These are phyloP conservation scores for Mallotus villosus DNA, from an alignment of 2,797 vertebrate genomes.

Conservation along the genomic window DNA sequence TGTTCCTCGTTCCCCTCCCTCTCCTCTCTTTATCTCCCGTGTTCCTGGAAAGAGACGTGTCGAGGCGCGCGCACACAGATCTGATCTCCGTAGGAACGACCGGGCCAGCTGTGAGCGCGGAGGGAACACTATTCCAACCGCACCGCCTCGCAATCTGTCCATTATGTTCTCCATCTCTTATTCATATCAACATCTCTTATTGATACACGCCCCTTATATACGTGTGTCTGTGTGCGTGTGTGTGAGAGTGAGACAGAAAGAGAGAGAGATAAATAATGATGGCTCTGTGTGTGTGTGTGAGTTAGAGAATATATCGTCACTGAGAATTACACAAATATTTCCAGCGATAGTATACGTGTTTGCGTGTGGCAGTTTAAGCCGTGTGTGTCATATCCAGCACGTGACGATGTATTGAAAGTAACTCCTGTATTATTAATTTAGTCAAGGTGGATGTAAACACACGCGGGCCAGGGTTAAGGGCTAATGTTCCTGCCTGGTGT, in stretches of 20 bases:
- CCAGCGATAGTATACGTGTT: too few species aligned
- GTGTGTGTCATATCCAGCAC: background rate
- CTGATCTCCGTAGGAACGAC: conserved; percentile 10
- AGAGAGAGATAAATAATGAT: conserved; percentile 31
- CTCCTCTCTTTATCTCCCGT: conserved; percentile 17
- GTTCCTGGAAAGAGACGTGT: conserved; percentile 34
- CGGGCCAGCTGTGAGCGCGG: conserved; percentile 45
- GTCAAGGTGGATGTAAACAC: background rate
- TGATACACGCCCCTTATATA: conserved; percentile 55
- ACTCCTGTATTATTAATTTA: background rate
- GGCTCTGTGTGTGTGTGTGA: conserved; percentile 33
- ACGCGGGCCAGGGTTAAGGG: background rate
- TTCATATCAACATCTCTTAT: conserved; percentile 71
- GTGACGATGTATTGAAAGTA: background rate
- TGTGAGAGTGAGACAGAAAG: conserved; percentile 20
- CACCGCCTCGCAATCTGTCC: conserved; percentile 56
- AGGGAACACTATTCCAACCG: conserved; percentile 49
- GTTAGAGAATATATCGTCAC: background rate
- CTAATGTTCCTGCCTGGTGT: too few species aligned
- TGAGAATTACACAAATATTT: background rate
- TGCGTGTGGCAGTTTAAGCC: too few species aligned
- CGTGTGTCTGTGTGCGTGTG: background rate
- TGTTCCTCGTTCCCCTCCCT: background rate
- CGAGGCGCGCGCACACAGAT: background rate
- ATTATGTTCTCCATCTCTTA: conserved; percentile 72